These are phyloP conservation scores for Steatocranus sp. DNA, from an alignment of 2,797 vertebrate genomes.

Conservation along the genomic window DNA sequence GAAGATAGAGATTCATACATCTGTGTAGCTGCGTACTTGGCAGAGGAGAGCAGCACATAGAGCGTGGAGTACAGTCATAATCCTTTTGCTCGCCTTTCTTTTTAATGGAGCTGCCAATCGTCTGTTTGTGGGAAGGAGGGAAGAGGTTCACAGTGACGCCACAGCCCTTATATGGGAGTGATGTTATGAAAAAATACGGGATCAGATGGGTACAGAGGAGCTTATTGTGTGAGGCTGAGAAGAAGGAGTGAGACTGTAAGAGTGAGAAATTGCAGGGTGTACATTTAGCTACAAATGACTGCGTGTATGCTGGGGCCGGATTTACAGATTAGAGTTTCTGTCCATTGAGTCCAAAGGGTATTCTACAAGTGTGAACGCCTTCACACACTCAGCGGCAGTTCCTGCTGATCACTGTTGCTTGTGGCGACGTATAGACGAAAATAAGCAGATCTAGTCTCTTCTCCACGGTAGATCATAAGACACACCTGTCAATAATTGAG, in stretches of 20 bases:
- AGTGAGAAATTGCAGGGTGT: background rate
- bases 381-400: slow-evolving; percentile 33
- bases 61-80: slow-evolving; percentile 33
- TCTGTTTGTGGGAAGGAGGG: slow-evolving; percentile 22
- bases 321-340: slow-evolving; percentile 27
- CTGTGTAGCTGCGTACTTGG: background rate
- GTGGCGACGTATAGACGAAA: slow-evolving; percentile 59
- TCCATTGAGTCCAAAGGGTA: slow-evolving; percentile 47
- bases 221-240: background rate
- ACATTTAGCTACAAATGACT: slow-evolving; percentile 18
- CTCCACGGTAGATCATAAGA: slow-evolving; percentile 35
- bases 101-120: slow-evolving; percentile 51
- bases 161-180: background rate
- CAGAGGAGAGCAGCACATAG: slow-evolving; percentile 7
- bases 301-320: background rate
- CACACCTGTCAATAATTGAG: slow-evolving; percentile 66
- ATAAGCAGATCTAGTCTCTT: slow-evolving; percentile 50
- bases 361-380: slow-evolving; percentile 50
- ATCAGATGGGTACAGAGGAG: background rate
- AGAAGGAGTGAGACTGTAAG: background rate
- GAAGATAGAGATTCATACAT: background rate
- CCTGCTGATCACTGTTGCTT: slow-evolving; percentile 59
- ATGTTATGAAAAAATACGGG: background rate
- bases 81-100: slow-evolving; percentile 3
- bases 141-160: slow-evolving; percentile 24